Percentiles rank a stretch among this genome's conserved stretches.
These are phyloP conservation scores for Cenopis cana DNA, from an alignment of 2,888 invertebrate species.

Conservation along the genomic window DNA sequence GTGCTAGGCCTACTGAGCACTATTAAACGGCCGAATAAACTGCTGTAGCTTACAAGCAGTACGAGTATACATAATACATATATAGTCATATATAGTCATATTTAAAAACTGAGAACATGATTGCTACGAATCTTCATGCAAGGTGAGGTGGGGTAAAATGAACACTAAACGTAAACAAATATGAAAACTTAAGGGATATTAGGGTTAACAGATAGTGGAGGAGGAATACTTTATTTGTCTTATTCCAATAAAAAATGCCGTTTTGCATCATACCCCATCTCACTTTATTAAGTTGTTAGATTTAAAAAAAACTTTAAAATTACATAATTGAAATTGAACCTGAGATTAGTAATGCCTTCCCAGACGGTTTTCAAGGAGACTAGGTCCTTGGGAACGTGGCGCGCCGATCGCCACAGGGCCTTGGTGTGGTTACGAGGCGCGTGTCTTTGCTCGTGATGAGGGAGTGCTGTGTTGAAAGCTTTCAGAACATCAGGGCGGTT, in stretches of 20 bases:
- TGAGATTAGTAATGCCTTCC: conserved; percentile 87
- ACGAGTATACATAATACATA: too few species aligned
- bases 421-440: conserved; percentile 81
- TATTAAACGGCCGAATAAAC: not conserved
- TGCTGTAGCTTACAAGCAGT: not conserved
- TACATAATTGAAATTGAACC: conserved; percentile 53
- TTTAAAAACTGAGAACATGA: not conserved
- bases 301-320: conserved; percentile 1
- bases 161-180: too few species aligned
- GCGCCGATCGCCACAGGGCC: conserved; percentile 83
- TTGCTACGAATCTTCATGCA: not conserved
- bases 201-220: too few species aligned
- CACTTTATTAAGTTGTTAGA: too few species aligned
- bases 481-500: conserved; percentile 58
- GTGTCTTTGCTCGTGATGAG: conserved; percentile 72
- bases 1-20: too few species aligned
- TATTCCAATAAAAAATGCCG: too few species aligned
- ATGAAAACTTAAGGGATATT: too few species aligned
- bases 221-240: too few species aligned
- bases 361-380: conserved; percentile 87
- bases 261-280: too few species aligned
- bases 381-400: conserved; percentile 84
- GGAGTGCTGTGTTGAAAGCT: conserved; percentile 82
- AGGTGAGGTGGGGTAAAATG: too few species aligned
- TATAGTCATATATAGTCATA: too few species aligned